Base-by-base conservation (phyloP, 64 coral and sea anemone genomes). In the Acropora tenuis region DNA sequence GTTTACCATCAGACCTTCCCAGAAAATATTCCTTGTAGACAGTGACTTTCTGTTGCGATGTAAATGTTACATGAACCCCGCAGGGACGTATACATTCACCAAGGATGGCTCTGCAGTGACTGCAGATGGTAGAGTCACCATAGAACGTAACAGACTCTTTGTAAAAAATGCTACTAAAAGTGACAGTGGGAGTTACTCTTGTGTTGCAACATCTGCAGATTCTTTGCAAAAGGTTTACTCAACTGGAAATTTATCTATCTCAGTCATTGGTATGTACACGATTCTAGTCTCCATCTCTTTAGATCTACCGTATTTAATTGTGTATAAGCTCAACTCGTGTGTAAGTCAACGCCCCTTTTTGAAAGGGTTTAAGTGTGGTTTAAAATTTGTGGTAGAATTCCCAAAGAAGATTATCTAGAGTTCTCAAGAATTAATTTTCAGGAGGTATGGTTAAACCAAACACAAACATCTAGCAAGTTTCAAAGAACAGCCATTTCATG, bases 171-270 rank as follows among this genome's bases (percentile, higher is more conserved):
- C 90, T 46, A 84, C 18, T 6, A 80, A 17, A 87, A 3, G 11
- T 0, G 97, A 99, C 61, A 83, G 89, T 88, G 97, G 97, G 10
- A 84, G 50, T 1, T 99, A 99, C 48, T 89, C 81, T 12, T 99
- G 97, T 52, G 78, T 57, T 12, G 97, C 92, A 75, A 61, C 61
- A 48, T 94, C 88, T 41, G 8, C 7, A 43, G 20, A 84, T 88
- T 85, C 91, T 7, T 73, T 78, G 49, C 50, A 57, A 19, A 77
- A 12, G 1, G 87, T 82, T 80, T 47, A 43, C 30, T 43, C 40
- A n/a, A 53, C 53, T 75, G 17, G 16, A 4, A 19, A 75, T 75
- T 88, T 83, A 40, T 16, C 42, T 19, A 43, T 94, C 19, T 55
- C 82, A 58, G 84, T 97, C 1, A 75, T 94, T 15, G 91, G 95